Percentiles rank a stretch among this genome's conserved stretches.
phyloP scores from a whole-genome alignment of 2,797 vertebrate genomes.

The Enteromius anoplus region DNA sequence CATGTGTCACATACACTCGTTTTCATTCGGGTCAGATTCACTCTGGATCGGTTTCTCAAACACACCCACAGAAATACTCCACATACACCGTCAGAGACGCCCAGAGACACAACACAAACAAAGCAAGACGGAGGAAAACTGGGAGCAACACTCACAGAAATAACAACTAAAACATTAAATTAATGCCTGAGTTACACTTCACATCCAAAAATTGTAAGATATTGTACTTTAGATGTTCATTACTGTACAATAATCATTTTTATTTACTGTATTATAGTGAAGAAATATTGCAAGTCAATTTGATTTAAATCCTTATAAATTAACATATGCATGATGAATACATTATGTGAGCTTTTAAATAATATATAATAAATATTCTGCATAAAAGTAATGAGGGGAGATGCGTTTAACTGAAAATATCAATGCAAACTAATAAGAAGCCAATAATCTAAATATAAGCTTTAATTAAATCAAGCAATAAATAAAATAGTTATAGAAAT shows the following conservation, averaged over 20 bases:
- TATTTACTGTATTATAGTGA: neutral
- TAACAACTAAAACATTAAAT: neutral
- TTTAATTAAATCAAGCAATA: too few species aligned
- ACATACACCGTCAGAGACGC: neutral
- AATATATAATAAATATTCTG: neutral
- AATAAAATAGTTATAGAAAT: too few species aligned
- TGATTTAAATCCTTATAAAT: neutral
- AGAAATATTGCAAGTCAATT: neutral
- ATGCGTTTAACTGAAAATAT: neutral
- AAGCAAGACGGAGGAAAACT: neutral
- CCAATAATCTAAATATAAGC: too few species aligned
- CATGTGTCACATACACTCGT: slow-evolving; percentile 68
- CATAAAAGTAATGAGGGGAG: neutral
- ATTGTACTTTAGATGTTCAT: too few species aligned
- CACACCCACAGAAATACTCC: neutral
- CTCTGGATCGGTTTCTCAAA: slow-evolving; percentile 45
- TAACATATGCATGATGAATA: neutral
- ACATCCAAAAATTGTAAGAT: too few species aligned
- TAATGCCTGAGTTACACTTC: too few species aligned
- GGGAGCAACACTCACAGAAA: neutral
- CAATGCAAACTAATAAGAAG: too few species aligned
- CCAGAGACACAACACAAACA: neutral
- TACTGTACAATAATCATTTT: neutral
- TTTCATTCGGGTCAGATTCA: slow-evolving; percentile 64
- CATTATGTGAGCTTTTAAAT: neutral